Conservation (phyloP, 1,140 invertebrate genomes). For the Bombus superbus region DNA sequence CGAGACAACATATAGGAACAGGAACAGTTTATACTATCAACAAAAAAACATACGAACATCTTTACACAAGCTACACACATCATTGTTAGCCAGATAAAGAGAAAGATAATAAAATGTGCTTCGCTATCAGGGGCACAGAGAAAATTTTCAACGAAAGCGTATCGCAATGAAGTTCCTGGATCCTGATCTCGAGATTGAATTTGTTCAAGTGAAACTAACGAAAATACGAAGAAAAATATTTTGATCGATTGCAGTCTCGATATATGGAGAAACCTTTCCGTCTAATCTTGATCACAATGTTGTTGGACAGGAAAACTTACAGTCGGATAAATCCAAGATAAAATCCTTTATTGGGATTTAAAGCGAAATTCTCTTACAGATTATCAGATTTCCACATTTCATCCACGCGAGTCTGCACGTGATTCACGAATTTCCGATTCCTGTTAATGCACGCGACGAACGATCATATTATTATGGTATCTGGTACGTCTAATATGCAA, state of each 20-base stretch:
- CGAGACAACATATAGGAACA: neutral
- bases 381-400: slow-evolving; percentile 23
- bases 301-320: slow-evolving; percentile 29
- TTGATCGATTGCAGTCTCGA: neutral
- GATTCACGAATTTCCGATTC: neutral
- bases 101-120: neutral
- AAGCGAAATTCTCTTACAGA: slow-evolving; percentile 24
- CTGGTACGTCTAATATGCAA: too few relatives aligned
- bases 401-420: slow-evolving; percentile 22
- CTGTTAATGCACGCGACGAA: neutral
- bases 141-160: slow-evolving; percentile 1
- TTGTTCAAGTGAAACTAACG: neutral
- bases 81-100: neutral
- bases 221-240: neutral
- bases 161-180: slow-evolving; percentile 3
- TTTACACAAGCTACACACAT: neutral
- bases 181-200: neutral
- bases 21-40: neutral
- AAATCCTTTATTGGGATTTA: slow-evolving; percentile 37
- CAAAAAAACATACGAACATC: neutral
- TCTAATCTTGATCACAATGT: slow-evolving; percentile 14
- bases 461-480: too few relatives aligned
- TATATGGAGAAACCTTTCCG: slow-evolving; percentile 34
- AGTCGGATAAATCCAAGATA: slow-evolving; percentile 23
- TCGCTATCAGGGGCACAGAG: neutral